Evolutionary conservation across 2,888 invertebrate genomes (phyloP).

Genomic region (Dicyrtoma fusca): DNA sequence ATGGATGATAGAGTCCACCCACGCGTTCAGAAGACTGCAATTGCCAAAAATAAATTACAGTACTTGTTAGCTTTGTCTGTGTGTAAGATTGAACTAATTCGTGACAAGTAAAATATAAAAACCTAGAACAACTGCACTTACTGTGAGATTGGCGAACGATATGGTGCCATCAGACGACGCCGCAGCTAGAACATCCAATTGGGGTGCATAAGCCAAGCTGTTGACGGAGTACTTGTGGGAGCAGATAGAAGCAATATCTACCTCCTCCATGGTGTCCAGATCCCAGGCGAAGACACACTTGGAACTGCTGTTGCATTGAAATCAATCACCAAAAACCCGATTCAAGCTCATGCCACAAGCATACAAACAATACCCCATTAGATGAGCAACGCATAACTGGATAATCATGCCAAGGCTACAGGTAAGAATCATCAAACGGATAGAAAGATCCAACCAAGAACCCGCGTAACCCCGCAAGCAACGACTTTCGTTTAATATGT

Average conservation of each 20-base stretch:
- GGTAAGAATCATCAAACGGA: constrained; percentile 8
- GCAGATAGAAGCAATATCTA: constrained; percentile 51
- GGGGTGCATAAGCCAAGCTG: constrained; percentile 68
- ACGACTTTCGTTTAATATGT: constrained; percentile 16
- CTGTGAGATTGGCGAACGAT: constrained; percentile 57
- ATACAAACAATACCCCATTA: constrained; percentile 28
- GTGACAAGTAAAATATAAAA: constrained; percentile 1
- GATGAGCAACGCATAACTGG: constrained; percentile 20
- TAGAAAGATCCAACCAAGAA: constrained; percentile 33
- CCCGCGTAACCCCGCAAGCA: constrained; percentile 30
- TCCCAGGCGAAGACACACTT: constrained; percentile 55
- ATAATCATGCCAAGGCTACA: constrained; percentile 17
- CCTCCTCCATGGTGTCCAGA: constrained; percentile 49
- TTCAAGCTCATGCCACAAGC: constrained; percentile 37
- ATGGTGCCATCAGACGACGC: constrained; percentile 68
- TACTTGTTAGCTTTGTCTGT: too few species aligned
- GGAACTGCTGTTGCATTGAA: constrained; percentile 49
- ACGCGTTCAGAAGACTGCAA: constrained; percentile 63
- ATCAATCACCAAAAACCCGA: constrained; percentile 37
- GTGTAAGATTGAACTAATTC: too few species aligned
- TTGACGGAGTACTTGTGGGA: constrained; percentile 67
- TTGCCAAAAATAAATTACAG: constrained; percentile 9
- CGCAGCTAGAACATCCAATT: constrained; percentile 65
- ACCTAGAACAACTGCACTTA: constrained; percentile 23
- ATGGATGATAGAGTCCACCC: constrained; percentile 63